Evolutionary conservation across 2,113 vertebrate genomes (phyloP).

Genomic region (Regulus satrapa): DNA sequence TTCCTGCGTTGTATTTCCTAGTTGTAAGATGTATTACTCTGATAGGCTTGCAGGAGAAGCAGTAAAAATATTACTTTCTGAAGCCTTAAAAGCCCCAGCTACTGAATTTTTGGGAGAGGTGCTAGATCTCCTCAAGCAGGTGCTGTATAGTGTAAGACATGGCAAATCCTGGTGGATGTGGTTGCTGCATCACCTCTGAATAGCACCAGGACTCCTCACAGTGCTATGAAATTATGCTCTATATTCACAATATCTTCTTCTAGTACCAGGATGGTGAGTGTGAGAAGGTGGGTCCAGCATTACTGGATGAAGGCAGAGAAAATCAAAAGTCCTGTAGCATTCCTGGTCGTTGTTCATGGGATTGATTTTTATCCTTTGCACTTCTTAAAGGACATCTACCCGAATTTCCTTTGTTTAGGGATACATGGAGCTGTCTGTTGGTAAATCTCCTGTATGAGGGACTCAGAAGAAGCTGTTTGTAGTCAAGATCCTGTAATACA

Average conservation of each 20-base stretch:
- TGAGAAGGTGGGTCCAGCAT: not conserved
- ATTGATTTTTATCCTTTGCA: not conserved
- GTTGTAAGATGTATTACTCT: not conserved
- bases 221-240: not conserved
- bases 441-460: not conserved
- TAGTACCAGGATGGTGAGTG: not conserved
- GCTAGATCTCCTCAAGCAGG: not conserved
- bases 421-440: not conserved
- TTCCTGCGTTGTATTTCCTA: not conserved
- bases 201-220: not conserved
- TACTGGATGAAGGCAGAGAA: not conserved
- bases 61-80: not conserved
- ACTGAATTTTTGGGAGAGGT: not conserved
- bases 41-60: not conserved
- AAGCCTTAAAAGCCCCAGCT: not conserved
- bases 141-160: not conserved
- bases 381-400: not conserved
- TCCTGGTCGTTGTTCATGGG: not conserved
- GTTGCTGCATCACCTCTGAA: not conserved
- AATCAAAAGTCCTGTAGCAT: not conserved
- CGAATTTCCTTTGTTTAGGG: not conserved
- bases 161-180: not conserved
- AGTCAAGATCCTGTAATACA: not conserved
- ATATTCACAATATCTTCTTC: not conserved
- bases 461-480: not conserved